phyloP scores from a whole-genome alignment of 2,888 invertebrate genomes.

The Philereme vetulata region DNA sequence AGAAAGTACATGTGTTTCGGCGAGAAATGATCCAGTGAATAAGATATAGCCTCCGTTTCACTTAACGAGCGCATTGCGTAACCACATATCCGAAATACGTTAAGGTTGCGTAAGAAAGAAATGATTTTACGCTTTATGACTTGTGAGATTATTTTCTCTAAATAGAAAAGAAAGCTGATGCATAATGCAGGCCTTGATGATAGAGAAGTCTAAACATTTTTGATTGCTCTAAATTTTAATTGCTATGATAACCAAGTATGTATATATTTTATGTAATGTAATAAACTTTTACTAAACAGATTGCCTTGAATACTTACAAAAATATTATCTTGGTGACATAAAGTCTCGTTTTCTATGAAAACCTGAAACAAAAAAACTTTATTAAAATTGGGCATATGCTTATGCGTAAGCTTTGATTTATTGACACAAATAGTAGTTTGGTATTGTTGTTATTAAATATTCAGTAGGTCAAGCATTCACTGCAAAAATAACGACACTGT shows the following conservation, averaged over 20 bases:
- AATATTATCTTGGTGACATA: conserved; percentile 74
- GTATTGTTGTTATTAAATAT: conserved; percentile 5
- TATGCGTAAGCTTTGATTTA: no score
- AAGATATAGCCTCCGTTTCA: conserved; percentile 61
- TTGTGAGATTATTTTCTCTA: conserved; percentile 27
- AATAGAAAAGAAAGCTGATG: conserved; percentile 35
- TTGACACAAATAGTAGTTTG: neutral
- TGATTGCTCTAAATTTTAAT: no score
- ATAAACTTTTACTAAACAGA: neutral
- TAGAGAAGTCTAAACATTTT: no score
- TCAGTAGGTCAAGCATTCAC: conserved; percentile 7
- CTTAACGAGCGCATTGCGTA: conserved; percentile 60
- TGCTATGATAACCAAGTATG: no score
- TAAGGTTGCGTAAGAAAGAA: conserved; percentile 44
- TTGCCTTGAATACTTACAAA: conserved; percentile 55
- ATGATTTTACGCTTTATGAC: conserved; percentile 33
- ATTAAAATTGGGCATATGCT: conserved; percentile 8
- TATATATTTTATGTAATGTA: neutral
- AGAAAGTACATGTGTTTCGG: conserved; percentile 78
- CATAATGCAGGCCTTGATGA: conserved; percentile 20
- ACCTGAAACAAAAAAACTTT: conserved; percentile 67
- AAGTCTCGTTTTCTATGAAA: conserved; percentile 64
- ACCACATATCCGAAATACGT: conserved; percentile 47
- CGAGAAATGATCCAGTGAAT: conserved; percentile 67
- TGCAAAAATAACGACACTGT: conserved; percentile 20